Base-by-base conservation (phyloP, 1,140 invertebrate species). In the Scaptodrosophila lebanonensis region DNA sequence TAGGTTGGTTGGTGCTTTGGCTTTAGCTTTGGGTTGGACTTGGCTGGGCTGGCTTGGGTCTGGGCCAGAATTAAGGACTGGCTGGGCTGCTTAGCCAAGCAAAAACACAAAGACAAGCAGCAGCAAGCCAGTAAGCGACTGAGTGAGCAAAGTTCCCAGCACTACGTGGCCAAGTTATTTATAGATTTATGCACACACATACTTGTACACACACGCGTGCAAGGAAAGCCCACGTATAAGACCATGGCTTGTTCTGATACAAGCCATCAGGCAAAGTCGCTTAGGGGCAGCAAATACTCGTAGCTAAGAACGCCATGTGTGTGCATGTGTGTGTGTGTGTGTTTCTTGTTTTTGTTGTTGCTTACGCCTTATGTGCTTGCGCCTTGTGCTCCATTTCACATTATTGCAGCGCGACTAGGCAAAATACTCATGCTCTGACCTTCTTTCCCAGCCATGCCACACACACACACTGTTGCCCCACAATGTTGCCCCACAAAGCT, bases 131-230 rank as follows among this genome's bases (percentile, higher is more conserved):
- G 22, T 1, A 22, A 17, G 3, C 12, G 22, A 25, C 3, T 4
- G 22, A 25, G 22, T 8, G 22, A 30, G 29, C 22, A 2, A 15
- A 3, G 6, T 18, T 12, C 33, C 9, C 11, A 22, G 45, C 29
- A 13, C n/a, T 25, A 25, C 22, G 22, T 25, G n/a, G 18, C 47
- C 18, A 27, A 20, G 44, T 8, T 44, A 66, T 25, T 9, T 25
- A 49, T 13, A 49, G 9, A 51, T 50, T 30, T 43, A 16, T 52
- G 12, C 27, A 18, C 12, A 35, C 7, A 18, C 32, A 33, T 12
- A 36, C 32, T 8, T 13, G 12, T 33, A n/a, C 9, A 33, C 9
- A 33, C 32, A 29, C 8, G 8, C 22, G 3, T 4, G 22, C 38
- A 65, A 25, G 22, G 3, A 25, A 8, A 25, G 22, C 22, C 3